Evolutionary conservation across 64 coral and sea anemone genomes (phyloP).

Genomic region (Stichodactyla mertensii): DNA sequence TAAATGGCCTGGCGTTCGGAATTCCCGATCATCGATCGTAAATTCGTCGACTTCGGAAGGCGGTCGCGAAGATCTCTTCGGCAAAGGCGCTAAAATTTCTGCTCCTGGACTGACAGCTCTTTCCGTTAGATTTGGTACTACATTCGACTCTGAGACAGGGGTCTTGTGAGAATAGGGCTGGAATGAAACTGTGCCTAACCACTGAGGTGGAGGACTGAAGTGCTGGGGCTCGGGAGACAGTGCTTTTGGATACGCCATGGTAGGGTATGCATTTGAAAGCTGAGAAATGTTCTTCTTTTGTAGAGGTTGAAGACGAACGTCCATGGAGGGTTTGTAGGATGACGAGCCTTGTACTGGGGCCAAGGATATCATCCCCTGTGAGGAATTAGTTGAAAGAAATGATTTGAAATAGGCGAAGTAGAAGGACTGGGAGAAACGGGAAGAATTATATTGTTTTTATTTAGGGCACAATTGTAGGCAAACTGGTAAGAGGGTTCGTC

Average conservation of each 20-base stretch:
- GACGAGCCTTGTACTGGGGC: background rate
- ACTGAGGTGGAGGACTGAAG: slow-evolving; percentile 46
- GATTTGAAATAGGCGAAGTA: too few relatives aligned
- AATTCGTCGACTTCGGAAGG: slow-evolving; percentile 59
- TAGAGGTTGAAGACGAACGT: slow-evolving; percentile 81
- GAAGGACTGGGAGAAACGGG: too few relatives aligned
- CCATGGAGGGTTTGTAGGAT: slow-evolving; percentile 59
- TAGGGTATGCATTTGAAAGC: slow-evolving; percentile 44
- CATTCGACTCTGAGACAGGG: slow-evolving; percentile 55
- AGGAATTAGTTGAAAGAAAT: background rate
- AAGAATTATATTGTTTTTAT: too few relatives aligned
- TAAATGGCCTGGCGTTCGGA: slow-evolving; percentile 16
- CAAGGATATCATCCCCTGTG: background rate
- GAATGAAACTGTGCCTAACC: slow-evolving; percentile 48
- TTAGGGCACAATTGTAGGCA: too few relatives aligned
- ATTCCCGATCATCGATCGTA: slow-evolving; percentile 49
- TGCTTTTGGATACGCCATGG: slow-evolving; percentile 39
- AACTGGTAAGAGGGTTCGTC: too few relatives aligned
- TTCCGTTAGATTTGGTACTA: slow-evolving; percentile 34
- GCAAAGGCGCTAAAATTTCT: slow-evolving; percentile 60
- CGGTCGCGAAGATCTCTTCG: slow-evolving; percentile 69
- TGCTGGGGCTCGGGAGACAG: slow-evolving; percentile 41
- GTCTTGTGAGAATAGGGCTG: slow-evolving; percentile 59
- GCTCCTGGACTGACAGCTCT: slow-evolving; percentile 60
- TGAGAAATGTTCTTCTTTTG: slow-evolving; percentile 76